Conservation (phyloP, 2,888 invertebrate species). For the Crematogaster levior region DNA sequence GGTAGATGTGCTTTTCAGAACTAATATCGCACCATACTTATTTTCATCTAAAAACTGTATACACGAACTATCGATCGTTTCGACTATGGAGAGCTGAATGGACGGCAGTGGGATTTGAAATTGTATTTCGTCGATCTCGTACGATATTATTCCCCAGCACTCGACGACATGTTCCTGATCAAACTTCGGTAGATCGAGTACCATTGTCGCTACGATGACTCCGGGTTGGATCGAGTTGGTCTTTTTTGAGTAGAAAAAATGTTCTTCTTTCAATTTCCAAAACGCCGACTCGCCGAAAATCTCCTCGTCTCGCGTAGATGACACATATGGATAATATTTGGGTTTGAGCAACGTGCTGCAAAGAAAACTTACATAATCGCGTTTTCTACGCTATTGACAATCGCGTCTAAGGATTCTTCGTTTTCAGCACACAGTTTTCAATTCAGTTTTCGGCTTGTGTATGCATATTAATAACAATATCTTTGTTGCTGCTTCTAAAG, state of each 20-base stretch:
- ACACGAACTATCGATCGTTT: slow-evolving; percentile 69
- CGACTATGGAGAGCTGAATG: slow-evolving; percentile 66
- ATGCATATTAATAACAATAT: slow-evolving; percentile 1
- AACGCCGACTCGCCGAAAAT: slow-evolving; percentile 75
- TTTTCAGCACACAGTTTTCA: neutral
- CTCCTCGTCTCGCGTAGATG: slow-evolving; percentile 52
- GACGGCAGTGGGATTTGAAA: slow-evolving; percentile 76
- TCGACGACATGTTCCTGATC: slow-evolving; percentile 60
- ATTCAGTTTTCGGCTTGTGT: neutral
- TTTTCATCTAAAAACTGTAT: slow-evolving; percentile 65
- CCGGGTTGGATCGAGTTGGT: slow-evolving; percentile 67
- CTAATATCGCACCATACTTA: slow-evolving; percentile 64
- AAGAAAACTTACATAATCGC: slow-evolving; percentile 33
- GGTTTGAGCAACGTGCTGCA: slow-evolving; percentile 75
- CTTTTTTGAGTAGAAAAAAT: slow-evolving; percentile 69
- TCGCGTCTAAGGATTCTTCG: neutral
- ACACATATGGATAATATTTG: slow-evolving; percentile 68
- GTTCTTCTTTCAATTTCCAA: slow-evolving; percentile 74
- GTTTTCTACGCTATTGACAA: neutral
- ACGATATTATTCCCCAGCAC: slow-evolving; percentile 77
- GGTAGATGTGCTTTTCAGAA: slow-evolving; percentile 76
- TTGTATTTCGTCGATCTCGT: slow-evolving; percentile 73
- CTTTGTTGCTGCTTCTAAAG: neutral
- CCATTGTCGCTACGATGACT: slow-evolving; percentile 72
- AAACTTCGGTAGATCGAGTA: slow-evolving; percentile 80